Conservation (phyloP, 2,113 vertebrate species). For the Pitta sordida region DNA sequence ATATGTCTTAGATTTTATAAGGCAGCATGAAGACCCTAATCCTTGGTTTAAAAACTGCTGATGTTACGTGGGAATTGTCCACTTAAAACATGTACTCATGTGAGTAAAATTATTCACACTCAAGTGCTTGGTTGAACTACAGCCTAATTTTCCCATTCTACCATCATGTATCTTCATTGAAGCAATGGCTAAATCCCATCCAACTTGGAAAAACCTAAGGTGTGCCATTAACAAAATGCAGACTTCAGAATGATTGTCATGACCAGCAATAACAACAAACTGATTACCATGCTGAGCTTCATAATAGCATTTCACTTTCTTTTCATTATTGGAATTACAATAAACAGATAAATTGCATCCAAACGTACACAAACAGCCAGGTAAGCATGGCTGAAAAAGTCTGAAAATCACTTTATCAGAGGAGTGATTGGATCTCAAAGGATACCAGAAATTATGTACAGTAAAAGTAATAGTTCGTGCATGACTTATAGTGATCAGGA, state of each 20-base stretch:
- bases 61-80: background rate
- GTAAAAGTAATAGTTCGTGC: slow-evolving; percentile 66
- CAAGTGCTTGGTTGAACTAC: background rate
- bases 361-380: slow-evolving; percentile 45
- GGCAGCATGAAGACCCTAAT: background rate
- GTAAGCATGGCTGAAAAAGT: slow-evolving; percentile 49
- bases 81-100: background rate
- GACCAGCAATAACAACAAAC: slow-evolving; percentile 61
- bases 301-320: slow-evolving; percentile 60
- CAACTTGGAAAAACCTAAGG: slow-evolving; percentile 4
- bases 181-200: background rate
- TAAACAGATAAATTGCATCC: slow-evolving; percentile 68
- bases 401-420: slow-evolving; percentile 60
- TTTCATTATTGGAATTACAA: slow-evolving; percentile 66
- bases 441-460: slow-evolving; percentile 63
- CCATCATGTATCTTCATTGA: background rate
- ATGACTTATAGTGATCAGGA: slow-evolving; percentile 56
- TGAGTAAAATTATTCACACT: background rate
- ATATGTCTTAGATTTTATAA: background rate
- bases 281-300: slow-evolving; percentile 65
- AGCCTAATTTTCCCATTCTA: background rate
- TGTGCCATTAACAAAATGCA: background rate
- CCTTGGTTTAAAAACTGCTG: background rate
- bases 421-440: slow-evolving; percentile 62
- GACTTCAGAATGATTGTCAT: slow-evolving; percentile 35